These are phyloP conservation scores for Poecilobothrus nobilitatus DNA, from an alignment of 2,888 invertebrate species.

Conservation along the genomic window DNA sequence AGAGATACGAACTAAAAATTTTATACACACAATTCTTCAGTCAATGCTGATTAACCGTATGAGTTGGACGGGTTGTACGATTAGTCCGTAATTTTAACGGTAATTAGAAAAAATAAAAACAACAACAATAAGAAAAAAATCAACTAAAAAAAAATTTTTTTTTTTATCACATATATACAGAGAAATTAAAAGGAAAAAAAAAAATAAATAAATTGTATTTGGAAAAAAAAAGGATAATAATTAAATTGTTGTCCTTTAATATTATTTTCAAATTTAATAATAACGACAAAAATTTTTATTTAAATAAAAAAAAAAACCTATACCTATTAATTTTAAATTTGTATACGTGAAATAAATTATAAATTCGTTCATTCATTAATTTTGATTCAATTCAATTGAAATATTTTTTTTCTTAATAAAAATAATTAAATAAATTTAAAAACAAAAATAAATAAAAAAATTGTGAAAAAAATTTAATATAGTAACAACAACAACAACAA, in stretches of 20 bases:
- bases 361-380: no score
- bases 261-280: not conserved
- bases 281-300: no score
- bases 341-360: no score
- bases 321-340: no score
- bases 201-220: not conserved
- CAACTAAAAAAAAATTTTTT: not conserved
- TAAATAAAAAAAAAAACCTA: no score
- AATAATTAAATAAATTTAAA: no score
- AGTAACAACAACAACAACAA: no score
- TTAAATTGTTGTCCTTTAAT: not conserved
- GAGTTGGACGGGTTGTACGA: conserved; percentile 34
- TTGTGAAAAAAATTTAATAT: no score
- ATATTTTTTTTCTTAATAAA: no score
- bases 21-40: conserved; percentile 28
- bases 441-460: no score
- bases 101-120: not conserved
- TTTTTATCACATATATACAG: not conserved
- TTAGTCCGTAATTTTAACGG: not conserved
- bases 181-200: not conserved
- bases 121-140: no score
- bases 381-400: no score
- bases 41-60: conserved; percentile 40
- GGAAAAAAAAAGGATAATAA: not conserved
- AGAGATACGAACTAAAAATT: not conserved